Conservation (phyloP, 2,797 vertebrate genomes). For the Sebastes diploproa region DNA sequence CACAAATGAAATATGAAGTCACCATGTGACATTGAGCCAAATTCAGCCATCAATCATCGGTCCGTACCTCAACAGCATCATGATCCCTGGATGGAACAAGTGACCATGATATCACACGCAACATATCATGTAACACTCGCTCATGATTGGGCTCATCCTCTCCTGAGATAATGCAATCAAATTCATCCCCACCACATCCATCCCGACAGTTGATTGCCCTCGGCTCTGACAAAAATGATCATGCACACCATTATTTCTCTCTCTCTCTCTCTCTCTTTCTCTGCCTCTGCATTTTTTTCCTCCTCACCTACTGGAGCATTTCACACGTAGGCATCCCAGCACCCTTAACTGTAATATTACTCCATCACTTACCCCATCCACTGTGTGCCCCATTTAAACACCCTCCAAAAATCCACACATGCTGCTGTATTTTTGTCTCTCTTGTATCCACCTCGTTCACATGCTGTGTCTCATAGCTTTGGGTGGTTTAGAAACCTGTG, state of each 20-base stretch:
- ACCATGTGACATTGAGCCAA: not conserved
- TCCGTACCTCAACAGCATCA: not conserved
- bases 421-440: slow-evolving; percentile 47
- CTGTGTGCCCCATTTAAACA: slow-evolving; percentile 20
- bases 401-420: slow-evolving; percentile 23
- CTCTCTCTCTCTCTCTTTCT: not conserved
- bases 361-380: slow-evolving; percentile 28
- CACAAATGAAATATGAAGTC: not conserved
- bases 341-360: slow-evolving; percentile 21
- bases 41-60: slow-evolving; percentile 3
- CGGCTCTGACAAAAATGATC: slow-evolving; percentile 61
- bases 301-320: slow-evolving; percentile 32
- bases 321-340: slow-evolving; percentile 31
- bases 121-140: slow-evolving; percentile 18
- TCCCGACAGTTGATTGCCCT: slow-evolving; percentile 32
- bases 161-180: slow-evolving; percentile 33
- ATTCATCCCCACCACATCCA: slow-evolving; percentile 33
- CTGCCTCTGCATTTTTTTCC: slow-evolving; percentile 34
- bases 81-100: slow-evolving; percentile 15
- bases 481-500: slow-evolving; percentile 48
- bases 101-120: slow-evolving; percentile 15
- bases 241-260: slow-evolving; percentile 66
- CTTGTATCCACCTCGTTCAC: slow-evolving; percentile 45
- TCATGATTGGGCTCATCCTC: slow-evolving; percentile 33
- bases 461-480: slow-evolving; percentile 61